phyloP scores from a whole-genome alignment of 2,113 vertebrate species.

The Collichthys lucidus region DNA sequence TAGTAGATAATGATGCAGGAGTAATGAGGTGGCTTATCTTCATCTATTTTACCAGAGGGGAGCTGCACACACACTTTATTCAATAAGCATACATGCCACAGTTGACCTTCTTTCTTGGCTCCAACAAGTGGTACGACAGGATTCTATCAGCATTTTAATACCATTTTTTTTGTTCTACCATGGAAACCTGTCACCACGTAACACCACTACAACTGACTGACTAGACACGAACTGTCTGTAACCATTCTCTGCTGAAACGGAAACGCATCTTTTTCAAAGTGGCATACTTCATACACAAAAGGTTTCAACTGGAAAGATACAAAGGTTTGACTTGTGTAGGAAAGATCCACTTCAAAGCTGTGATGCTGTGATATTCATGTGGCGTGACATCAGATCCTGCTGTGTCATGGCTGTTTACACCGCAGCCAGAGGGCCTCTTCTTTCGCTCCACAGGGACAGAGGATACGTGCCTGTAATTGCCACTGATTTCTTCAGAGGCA shows the following conservation, averaged over 20 bases:
- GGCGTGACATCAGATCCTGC: constrained; percentile 46
- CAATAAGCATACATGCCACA: no score
- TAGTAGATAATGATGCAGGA: not conserved
- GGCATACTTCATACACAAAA: not conserved
- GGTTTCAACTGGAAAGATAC: not conserved
- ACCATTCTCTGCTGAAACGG: not conserved
- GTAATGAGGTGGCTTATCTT: no score
- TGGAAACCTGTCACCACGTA: not conserved
- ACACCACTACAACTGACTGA: not conserved
- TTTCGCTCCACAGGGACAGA: constrained; percentile 27
- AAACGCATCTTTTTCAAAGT: not conserved
- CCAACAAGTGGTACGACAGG: no score
- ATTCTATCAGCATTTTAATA: not conserved
- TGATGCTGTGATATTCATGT: constrained; percentile 26
- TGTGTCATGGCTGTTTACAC: constrained; percentile 53
- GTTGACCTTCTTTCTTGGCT: no score
- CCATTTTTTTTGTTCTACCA: not conserved
- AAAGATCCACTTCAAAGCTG: constrained; percentile 20
- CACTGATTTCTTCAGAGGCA: constrained; percentile 41
- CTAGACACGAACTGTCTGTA: not conserved
- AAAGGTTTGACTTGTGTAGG: not conserved
- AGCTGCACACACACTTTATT: no score
- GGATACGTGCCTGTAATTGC: constrained; percentile 49
- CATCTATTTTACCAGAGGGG: no score
- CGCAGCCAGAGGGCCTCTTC: constrained; percentile 19